Evolutionary conservation across 2,113 vertebrate genomes (phyloP).

Genomic region (Pagrus major): DNA sequence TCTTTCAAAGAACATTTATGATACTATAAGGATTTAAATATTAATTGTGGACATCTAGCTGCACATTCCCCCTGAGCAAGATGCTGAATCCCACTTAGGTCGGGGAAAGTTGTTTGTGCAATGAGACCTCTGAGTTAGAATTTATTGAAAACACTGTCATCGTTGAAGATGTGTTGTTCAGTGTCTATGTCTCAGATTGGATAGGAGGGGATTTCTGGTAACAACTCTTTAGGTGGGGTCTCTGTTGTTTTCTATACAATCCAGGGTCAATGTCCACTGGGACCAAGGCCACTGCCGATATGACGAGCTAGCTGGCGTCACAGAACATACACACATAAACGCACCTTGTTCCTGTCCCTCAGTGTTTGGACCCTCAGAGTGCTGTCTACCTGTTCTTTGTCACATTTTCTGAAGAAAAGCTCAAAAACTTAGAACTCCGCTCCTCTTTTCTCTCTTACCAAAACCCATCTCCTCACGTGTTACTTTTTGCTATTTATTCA

Average conservation of each 20-base stretch:
- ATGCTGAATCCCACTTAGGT: neutral
- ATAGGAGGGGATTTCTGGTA: constrained; percentile 9
- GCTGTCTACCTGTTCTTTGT: constrained; percentile 10
- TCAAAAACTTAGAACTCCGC: constrained; percentile 9
- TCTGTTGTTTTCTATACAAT: constrained; percentile 47
- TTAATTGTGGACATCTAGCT: neutral
- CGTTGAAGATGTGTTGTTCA: neutral
- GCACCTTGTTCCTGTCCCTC: neutral
- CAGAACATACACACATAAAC: constrained; percentile 11
- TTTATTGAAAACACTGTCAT: neutral
- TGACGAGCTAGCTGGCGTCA: constrained; percentile 26
- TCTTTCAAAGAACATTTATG: neutral
- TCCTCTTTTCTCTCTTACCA: neutral
- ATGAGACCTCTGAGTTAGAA: neutral
- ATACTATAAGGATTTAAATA: neutral
- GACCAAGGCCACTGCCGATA: constrained; percentile 43
- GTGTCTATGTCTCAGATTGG: neutral
- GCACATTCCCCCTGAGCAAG: neutral
- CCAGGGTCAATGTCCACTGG: constrained; percentile 36
- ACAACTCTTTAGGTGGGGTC: constrained; percentile 19
- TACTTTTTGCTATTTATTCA: constrained; percentile 38
- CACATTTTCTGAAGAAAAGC: constrained; percentile 1
- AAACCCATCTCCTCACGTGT: constrained; percentile 44
- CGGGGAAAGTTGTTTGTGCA: neutral
- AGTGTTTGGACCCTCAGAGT: neutral